A percentile compares a stretch with the other conserved stretches of the same genome.
Evolutionary conservation across 2,113 vertebrate genomes (phyloP).

Genomic region (Vulpes ferrilata): DNA sequence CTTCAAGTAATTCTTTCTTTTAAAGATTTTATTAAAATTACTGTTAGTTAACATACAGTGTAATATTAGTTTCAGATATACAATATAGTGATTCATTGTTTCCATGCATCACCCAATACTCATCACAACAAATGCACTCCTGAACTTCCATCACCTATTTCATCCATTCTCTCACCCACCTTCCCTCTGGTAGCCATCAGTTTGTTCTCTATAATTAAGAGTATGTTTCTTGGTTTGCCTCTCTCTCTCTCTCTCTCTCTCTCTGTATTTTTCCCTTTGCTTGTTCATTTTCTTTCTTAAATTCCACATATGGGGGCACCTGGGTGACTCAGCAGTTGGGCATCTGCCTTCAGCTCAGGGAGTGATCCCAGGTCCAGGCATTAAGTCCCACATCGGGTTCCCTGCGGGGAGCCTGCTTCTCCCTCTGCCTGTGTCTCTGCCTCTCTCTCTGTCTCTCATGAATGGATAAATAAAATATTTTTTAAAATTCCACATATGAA

Average conservation of each 20-base stretch:
- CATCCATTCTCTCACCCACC: not conserved
- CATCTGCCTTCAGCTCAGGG: too few relatives aligned
- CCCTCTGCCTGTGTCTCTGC: too few relatives aligned
- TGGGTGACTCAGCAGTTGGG: too few relatives aligned
- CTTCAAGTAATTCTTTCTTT: not conserved
- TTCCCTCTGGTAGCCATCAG: not conserved
- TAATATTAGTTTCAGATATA: not conserved
- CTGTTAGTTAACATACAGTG: not conserved
- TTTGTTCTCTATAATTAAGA: not conserved
- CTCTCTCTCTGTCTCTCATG: too few relatives aligned
- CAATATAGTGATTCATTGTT: not conserved
- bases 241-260: not conserved
- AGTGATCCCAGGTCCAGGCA: too few relatives aligned
- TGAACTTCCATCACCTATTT: not conserved
- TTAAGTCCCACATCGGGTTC: too few relatives aligned
- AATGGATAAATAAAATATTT: too few relatives aligned
- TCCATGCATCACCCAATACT: not conserved
- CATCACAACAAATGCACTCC: not conserved
- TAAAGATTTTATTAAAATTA: not conserved
- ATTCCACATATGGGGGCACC: not conserved
- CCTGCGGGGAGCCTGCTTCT: too few relatives aligned
- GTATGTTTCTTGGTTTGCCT: not conserved
- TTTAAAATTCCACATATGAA: not conserved
- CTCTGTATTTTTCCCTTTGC: not conserved
- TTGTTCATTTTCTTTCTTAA: not conserved